phyloP scores from a whole-genome alignment of 2,888 invertebrate species.

The Terebella lapidaria region DNA sequence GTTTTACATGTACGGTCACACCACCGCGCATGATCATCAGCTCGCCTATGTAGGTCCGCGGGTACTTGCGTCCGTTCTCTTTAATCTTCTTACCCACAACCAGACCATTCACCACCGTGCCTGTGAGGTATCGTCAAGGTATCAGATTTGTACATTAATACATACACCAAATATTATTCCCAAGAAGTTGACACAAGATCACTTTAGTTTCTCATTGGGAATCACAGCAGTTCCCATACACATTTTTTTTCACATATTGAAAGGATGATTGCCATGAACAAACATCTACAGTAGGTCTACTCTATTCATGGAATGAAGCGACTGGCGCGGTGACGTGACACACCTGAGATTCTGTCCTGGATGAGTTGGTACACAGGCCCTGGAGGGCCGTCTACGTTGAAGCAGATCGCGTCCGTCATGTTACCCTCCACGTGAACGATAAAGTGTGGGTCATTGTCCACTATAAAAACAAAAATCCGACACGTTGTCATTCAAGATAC shows the following conservation, averaged over 20 bases:
- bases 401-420: conserved; percentile 20
- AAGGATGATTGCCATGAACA: too few relatives aligned
- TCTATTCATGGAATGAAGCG: too few relatives aligned
- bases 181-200: too few relatives aligned
- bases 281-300: too few relatives aligned
- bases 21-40: conserved; percentile 3
- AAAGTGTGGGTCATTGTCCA: conserved; percentile 29
- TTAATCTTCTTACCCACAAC: conserved; percentile 8
- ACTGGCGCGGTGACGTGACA: neutral
- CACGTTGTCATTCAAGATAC: too few relatives aligned
- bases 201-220: too few relatives aligned
- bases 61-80: neutral
- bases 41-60: conserved; percentile 15
- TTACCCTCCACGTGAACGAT: conserved; percentile 20
- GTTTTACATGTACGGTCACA: conserved; percentile 7
- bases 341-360: conserved; percentile 21
- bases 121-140: too few relatives aligned
- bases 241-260: too few relatives aligned
- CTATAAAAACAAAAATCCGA: conserved; percentile 11
- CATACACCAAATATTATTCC: too few relatives aligned
- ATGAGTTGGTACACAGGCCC: conserved; percentile 21
- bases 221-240: too few relatives aligned
- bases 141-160: too few relatives aligned
- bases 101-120: conserved; percentile 14
- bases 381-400: conserved; percentile 21